Percentiles rank a stretch among this genome's conserved stretches.
These are phyloP conservation scores for Ichneumoninae sp. DNA, from an alignment of 2,888 invertebrate genomes.

Conservation along the genomic window DNA sequence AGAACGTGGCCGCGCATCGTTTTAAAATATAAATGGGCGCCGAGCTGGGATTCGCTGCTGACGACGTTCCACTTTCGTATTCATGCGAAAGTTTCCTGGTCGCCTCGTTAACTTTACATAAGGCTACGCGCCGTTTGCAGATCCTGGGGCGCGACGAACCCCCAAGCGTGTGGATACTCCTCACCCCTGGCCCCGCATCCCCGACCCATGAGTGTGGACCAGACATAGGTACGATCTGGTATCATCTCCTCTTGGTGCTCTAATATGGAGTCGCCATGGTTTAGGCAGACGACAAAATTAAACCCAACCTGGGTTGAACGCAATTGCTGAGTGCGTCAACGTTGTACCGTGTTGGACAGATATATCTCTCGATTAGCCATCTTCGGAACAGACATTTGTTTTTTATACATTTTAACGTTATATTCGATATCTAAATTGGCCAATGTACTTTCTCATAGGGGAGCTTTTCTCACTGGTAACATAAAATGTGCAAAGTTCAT, in stretches of 20 bases:
- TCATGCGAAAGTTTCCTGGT: conserved; percentile 82
- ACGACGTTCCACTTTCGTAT: conserved; percentile 80
- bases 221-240: neutral
- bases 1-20: conserved; percentile 72
- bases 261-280: neutral
- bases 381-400: neutral
- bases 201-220: neutral
- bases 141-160: conserved; percentile 72
- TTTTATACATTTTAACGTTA: too few species aligned
- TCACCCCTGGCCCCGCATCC: conserved; percentile 26
- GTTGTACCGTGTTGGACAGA: neutral
- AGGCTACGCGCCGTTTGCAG: conserved; percentile 74
- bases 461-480: too few species aligned
- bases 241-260: conserved; percentile 2
- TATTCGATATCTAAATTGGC: too few species aligned
- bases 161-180: conserved; percentile 49
- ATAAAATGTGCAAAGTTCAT: too few species aligned
- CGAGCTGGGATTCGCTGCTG: conserved; percentile 69
- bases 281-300: conserved; percentile 8
- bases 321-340: neutral
- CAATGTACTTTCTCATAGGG: too few species aligned
- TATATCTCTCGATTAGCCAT: neutral
- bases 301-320: neutral
- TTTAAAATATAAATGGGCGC: conserved; percentile 82
- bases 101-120: conserved; percentile 81